A percentile compares a stretch with the other conserved stretches of the same genome.
These are phyloP conservation scores for Cnemophilus loriae DNA, from an alignment of 2,113 vertebrate genomes.

Conservation along the genomic window DNA sequence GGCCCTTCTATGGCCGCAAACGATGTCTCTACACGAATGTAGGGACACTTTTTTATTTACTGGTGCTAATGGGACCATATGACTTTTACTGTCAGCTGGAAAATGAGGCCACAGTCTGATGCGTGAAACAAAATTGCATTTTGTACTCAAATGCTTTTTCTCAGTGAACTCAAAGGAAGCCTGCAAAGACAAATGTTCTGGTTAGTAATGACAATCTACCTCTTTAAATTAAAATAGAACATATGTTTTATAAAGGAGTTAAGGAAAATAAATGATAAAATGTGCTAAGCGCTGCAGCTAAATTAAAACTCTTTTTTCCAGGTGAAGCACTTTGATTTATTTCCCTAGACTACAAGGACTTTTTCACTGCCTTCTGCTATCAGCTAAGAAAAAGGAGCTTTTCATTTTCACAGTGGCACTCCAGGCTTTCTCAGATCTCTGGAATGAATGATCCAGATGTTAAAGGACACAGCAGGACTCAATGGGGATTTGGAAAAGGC, in stretches of 20 bases:
- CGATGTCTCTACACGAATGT: neutral
- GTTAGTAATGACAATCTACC: neutral
- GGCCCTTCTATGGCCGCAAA: neutral
- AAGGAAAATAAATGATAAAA: neutral
- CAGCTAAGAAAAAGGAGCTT: neutral
- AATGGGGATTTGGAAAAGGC: neutral
- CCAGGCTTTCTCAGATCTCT: neutral
- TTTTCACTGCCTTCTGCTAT: neutral
- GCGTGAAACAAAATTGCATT: neutral
- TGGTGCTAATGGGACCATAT: neutral
- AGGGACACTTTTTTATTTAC: neutral
- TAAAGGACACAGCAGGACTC: neutral
- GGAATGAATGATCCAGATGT: neutral
- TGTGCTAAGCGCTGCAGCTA: neutral
- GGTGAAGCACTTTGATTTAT: neutral
- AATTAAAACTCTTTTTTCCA: neutral
- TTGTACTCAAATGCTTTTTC: neutral
- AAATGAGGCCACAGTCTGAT: neutral
- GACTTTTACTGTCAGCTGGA: neutral
- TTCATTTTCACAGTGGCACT: neutral
- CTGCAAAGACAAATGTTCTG: neutral
- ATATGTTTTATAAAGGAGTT: neutral
- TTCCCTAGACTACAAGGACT: neutral
- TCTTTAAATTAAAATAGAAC: neutral
- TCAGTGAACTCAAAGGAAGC: neutral